phyloP scores from a whole-genome alignment of 2,797 vertebrate species.

The Semaprochilodus insignis region DNA sequence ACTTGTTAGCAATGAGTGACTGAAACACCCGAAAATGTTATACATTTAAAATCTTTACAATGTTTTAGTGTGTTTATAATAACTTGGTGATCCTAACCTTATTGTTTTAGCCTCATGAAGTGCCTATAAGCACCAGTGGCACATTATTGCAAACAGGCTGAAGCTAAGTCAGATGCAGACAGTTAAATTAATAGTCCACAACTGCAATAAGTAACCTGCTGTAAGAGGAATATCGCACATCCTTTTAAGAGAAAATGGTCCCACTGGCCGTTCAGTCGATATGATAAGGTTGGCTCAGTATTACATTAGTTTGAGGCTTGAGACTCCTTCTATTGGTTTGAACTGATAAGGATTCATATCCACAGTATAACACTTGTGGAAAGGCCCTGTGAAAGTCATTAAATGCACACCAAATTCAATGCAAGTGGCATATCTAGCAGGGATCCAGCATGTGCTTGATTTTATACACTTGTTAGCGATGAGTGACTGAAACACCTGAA shows the following conservation, averaged over 20 bases:
- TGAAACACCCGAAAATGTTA: too few relatives aligned
- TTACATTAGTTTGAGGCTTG: conserved; percentile 5
- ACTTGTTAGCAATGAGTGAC: too few relatives aligned
- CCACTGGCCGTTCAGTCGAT: conserved; percentile 9
- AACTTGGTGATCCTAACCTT: not conserved
- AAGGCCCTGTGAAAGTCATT: conserved; percentile 35
- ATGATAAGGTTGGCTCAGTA: not conserved
- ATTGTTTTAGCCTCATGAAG: too few relatives aligned
- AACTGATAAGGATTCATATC: conserved; percentile 23
- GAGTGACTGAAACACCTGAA: too few relatives aligned
- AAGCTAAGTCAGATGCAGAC: conserved; percentile 5
- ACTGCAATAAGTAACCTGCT: conserved; percentile 20
- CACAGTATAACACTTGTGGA: conserved; percentile 14
- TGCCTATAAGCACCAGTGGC: not conserved
- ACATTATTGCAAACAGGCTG: conserved; percentile 15
- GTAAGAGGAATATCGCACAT: conserved; percentile 2
- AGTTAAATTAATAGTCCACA: conserved; percentile 22
- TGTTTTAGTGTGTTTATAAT: too few relatives aligned
- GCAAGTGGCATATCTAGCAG: not conserved
- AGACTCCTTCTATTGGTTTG: conserved; percentile 1
- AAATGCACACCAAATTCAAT: conserved; percentile 5
- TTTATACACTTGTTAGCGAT: too few relatives aligned
- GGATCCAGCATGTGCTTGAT: too few relatives aligned
- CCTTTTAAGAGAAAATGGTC: conserved; percentile 12
- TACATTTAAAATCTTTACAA: too few relatives aligned